Base-by-base conservation (phyloP, 2,113 vertebrate species). In the Pitta sordida region DNA sequence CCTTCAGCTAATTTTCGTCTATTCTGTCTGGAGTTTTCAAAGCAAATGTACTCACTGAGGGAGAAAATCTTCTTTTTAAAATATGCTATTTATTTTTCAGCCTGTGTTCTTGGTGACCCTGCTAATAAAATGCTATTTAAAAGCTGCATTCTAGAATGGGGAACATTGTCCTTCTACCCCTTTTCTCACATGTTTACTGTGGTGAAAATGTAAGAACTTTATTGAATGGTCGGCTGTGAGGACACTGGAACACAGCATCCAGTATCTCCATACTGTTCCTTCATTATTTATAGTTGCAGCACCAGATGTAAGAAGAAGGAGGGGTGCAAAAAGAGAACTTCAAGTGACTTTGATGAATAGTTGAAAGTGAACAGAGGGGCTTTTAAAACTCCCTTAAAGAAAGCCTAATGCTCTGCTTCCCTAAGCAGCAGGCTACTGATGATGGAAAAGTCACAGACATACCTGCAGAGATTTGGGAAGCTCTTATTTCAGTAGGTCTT, bases 341-440 rank as follows among this genome's bases (percentile, higher is more conserved):
- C 70, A 85, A 80, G 87, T 96, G 94, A 90, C 89, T 39, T 69
- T 84, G 91, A 93, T 96, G 93, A 96, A 92, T 94, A 93, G 88
- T 70, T 96, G 92, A 93, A 95, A 92, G 74, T 92, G 93, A 96
- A 95, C 93, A 96, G 95, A 96, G 80, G 62, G 83, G 93, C 86
- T 95, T 90, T 93, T 91, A 95, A 91, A 76, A 56, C 83, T 88
- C 46, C 79, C 84, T 95, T 94, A 96, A 95, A 83, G 87, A 90
- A 94, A 93, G 81, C 71, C 90, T 95, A 93, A 90, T 95, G 83
- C 85, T 91, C 85, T 91, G 60, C 88, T 95, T 94, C 87, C 89
- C 90, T 91, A 83, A 95, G 91, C 89, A 96, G 78, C 75, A 86
- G 85, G 71, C 94, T 91, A 41, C 88, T 93, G 93, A 80, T 93